Percentiles rank a stretch among this genome's conserved stretches.
These are phyloP conservation scores for Myotis yumanensis DNA, from an alignment of 2,113 vertebrate genomes.

Conservation along the genomic window DNA sequence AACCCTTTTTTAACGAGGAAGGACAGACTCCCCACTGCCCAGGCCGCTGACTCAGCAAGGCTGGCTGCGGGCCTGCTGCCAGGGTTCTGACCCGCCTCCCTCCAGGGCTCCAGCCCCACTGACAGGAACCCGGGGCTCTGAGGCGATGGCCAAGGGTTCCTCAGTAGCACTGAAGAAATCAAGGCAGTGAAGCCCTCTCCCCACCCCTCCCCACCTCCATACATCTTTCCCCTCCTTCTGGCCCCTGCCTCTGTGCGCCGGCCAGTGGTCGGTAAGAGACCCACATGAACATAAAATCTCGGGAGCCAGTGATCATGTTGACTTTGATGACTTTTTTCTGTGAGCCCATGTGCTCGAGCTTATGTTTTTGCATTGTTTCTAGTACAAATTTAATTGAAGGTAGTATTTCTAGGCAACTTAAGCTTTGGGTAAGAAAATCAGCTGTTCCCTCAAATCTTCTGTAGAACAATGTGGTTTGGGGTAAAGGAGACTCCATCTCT, in stretches of 20 bases:
- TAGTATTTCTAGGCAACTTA: neutral
- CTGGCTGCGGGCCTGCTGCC: neutral
- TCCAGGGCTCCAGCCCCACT: neutral
- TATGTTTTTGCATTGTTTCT: neutral
- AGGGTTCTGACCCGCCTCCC: neutral
- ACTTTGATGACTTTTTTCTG: neutral
- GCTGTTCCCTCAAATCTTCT: neutral
- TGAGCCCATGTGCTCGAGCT: neutral
- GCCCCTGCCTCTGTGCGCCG: neutral
- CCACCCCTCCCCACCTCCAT: too few relatives aligned
- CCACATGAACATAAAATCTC: neutral
- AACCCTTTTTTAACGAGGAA: neutral
- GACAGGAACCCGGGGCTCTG: neutral
- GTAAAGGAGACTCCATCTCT: neutral
- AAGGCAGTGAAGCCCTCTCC: neutral
- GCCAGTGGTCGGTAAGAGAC: neutral
- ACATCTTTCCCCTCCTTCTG: neutral
- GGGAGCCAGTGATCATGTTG: neutral
- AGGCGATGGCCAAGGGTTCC: neutral
- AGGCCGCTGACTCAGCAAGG: neutral
- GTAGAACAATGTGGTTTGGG: neutral
- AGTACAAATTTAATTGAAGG: conserved; percentile 15
- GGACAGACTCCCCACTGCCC: neutral
- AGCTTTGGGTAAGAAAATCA: neutral
- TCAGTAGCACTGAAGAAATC: neutral